Evolutionary conservation across 2,113 vertebrate genomes (phyloP), one percentile per base, ranked within the genome.

Genomic region (Elephantulus edwardii): DNA sequence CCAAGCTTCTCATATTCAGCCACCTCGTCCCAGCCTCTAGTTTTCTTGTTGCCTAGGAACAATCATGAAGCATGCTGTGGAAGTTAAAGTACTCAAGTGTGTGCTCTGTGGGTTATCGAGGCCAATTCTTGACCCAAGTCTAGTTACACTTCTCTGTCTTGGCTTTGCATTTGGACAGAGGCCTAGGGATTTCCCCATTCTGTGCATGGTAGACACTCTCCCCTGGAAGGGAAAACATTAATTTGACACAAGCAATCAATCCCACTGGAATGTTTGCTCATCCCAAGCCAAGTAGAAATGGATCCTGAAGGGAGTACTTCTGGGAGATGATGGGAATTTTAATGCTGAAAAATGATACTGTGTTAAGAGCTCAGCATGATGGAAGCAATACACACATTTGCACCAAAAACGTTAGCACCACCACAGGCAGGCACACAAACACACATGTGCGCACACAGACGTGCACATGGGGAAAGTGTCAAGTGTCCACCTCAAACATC

Each of bases 231-330:
- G 71, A 86, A 91, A 94, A 95, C 91, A 93, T 94, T 95, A 92
- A 96, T 95, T 95, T 93, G 89, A 94, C 95, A 94, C 35, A 72
- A 95, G 89, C 85, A 91, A 85, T 96, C 94, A 94, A 95, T 96
- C 83, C 89, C 92, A 90, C 75, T 95, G 70, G 92, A 93, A 96
- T 92, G 83, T 94, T 93, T 95, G 77, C 10, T 3, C 50, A 95
- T 52, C 84, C 17, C 0, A 4, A 93, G 92, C 90, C 94, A 95
- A 95, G 75, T 78, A 95, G 90, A 96, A 95, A 95, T 88, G 84
- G 92, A 95, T 92, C 84, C 74, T 89, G 89, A 94, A 92, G 83
- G 89, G 78, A 95, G n/a, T 46, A 77, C 54, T 95, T 94, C 85
- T 95, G 88, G 60, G 60, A 95, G 66, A 83, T 80, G 88, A 91